phyloP scores from a whole-genome alignment of 2,113 vertebrate species.

The Cavia porcellus region DNA sequence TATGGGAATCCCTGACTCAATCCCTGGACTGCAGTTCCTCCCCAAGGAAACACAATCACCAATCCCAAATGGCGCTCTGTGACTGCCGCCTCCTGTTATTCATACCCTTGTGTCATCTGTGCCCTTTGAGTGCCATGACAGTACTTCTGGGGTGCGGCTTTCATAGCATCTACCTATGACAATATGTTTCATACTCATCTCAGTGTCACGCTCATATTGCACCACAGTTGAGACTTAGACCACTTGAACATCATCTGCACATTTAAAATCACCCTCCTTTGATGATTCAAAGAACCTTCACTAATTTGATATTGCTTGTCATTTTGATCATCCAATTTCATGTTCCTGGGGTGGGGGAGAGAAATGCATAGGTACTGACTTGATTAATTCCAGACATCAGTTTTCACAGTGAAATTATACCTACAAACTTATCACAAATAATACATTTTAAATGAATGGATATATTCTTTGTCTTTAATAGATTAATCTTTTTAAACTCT shows the following conservation, averaged over 20 bases:
- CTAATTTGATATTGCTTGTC: not conserved
- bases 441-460: not conserved
- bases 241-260: not conserved
- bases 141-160: not conserved
- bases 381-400: not conserved
- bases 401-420: conserved; percentile 9
- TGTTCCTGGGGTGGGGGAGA: not conserved
- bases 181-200: not conserved
- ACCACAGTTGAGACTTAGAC: not conserved
- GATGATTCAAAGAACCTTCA: not conserved
- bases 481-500: not conserved
- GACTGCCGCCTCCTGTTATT: not conserved
- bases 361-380: not conserved
- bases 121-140: too few relatives aligned
- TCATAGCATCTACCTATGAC: not conserved
- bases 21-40: not conserved
- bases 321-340: conserved; percentile 13
- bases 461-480: conserved; percentile 8
- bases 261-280: not conserved
- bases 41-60: not conserved
- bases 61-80: not conserved
- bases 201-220: not conserved
- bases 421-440: not conserved
- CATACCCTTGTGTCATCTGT: not conserved
- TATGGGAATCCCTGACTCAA: not conserved